Evolutionary conservation across 1,140 invertebrate genomes (phyloP).

Genomic region (Cydia pomonella): DNA sequence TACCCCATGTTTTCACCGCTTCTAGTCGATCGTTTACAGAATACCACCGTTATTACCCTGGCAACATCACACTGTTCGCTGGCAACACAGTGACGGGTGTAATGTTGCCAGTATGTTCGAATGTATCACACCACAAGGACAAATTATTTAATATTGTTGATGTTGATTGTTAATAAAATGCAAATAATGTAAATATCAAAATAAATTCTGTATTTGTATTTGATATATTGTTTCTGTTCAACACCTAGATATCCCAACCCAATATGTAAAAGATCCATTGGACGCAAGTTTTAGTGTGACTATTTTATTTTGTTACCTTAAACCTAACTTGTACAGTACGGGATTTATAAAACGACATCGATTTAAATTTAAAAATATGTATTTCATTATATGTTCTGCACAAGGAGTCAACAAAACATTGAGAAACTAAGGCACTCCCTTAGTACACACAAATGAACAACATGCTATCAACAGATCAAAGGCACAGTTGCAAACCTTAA

Average conservation of each 20-base stretch:
- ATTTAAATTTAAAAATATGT: slow-evolving; percentile 21
- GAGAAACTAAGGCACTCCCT: slow-evolving; percentile 15
- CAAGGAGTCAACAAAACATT: slow-evolving; percentile 25
- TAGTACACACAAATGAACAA: slow-evolving; percentile 22
- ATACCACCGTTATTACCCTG: slow-evolving; percentile 49
- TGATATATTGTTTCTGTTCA: slow-evolving; percentile 63
- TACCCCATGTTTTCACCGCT: slow-evolving; percentile 65
- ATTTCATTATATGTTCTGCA: slow-evolving; percentile 28
- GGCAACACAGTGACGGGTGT: slow-evolving; percentile 60
- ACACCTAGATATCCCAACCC: not conserved
- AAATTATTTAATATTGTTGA: slow-evolving; percentile 82
- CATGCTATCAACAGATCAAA: not conserved
- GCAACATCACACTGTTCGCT: not conserved
- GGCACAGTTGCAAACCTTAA: slow-evolving; percentile 2
- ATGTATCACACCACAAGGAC: slow-evolving; percentile 77
- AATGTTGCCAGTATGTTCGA: slow-evolving; percentile 73
- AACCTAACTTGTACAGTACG: not conserved
- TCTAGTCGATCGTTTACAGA: slow-evolving; percentile 62
- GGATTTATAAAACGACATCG: not conserved
- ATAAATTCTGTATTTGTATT: slow-evolving; percentile 83
- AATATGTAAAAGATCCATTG: slow-evolving; percentile 14
- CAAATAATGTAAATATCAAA: slow-evolving; percentile 83
- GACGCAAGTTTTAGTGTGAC: not conserved
- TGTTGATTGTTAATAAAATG: slow-evolving; percentile 83
- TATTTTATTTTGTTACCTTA: not conserved